These are phyloP conservation scores for Drosophila greeni DNA, from an alignment of 2,888 invertebrate species.

Conservation along the genomic window DNA sequence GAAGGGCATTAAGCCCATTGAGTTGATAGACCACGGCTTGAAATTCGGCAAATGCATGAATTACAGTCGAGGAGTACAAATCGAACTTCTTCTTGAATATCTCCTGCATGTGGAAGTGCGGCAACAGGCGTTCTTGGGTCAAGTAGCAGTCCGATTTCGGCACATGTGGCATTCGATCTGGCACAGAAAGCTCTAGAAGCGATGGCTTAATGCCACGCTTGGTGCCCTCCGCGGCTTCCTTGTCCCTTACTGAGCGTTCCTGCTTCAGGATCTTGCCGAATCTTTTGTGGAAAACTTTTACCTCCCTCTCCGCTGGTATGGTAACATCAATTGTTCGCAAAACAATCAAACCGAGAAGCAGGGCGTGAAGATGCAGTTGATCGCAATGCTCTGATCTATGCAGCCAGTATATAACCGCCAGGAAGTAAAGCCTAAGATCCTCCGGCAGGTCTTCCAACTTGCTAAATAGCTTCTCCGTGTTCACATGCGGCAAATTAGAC, in stretches of 20 bases:
- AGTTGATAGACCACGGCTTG: slow-evolving; percentile 77
- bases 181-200: slow-evolving; percentile 55
- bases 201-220: slow-evolving; percentile 58
- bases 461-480: slow-evolving; percentile 61
- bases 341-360: slow-evolving; percentile 74
- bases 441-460: slow-evolving; percentile 65
- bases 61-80: slow-evolving; percentile 69
- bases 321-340: slow-evolving; percentile 75
- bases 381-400: slow-evolving; percentile 73
- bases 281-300: slow-evolving; percentile 69
- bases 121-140: slow-evolving; percentile 73
- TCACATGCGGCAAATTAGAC: slow-evolving; percentile 46
- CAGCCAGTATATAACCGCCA: slow-evolving; percentile 77
- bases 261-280: slow-evolving; percentile 74
- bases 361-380: slow-evolving; percentile 71
- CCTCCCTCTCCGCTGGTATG: slow-evolving; percentile 75
- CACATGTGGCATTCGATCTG: slow-evolving; percentile 67
- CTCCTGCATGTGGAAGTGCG: slow-evolving; percentile 77
- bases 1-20: slow-evolving; percentile 82
- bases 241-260: slow-evolving; percentile 67
- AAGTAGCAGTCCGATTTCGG: slow-evolving; percentile 76
- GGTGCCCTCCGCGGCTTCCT: slow-evolving; percentile 57
- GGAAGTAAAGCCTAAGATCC: slow-evolving; percentile 73
- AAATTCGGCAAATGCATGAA: slow-evolving; percentile 78
- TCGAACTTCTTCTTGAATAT: slow-evolving; percentile 77